Evolutionary conservation across 1,140 invertebrate genomes (phyloP), one percentile per base, ranked within the genome.

Genomic region (Oreohelix idahoensis): DNA sequence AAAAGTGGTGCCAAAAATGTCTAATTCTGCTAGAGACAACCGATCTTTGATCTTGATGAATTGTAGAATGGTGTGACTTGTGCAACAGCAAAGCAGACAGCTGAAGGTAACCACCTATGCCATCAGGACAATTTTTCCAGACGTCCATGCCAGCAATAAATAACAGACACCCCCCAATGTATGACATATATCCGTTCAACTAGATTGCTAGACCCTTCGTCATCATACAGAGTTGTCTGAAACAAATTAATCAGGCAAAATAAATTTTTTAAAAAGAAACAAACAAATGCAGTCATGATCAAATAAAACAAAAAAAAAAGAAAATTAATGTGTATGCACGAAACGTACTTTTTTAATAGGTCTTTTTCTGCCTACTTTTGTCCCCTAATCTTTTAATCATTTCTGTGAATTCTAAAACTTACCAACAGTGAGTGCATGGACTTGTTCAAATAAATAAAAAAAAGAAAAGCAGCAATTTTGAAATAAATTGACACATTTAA

Each of bases 151-250:
- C 75, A 39, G 36, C 38, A n/a, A 32, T n/a, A 36, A 63, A 17
- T 36, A 36, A 78, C 35, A 36, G n/a, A 78, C 0, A 11, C 32
- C 17, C n/a, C n/a, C 49, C 35, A 63, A 63, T 63, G 76, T 78
- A 63, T 63, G 23, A 35, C 29, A 36, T 51, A 29, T 75, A 20
- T 77, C 75, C 13, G 26, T 39, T 0, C 20, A 0, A n/a, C 63
- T 32, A n/a, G 15, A 35, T 10, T 66, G 38, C 63, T 38, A n/a
- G 10, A 15, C 15, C 26, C 36, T 53, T 39, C 23, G 42, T 78
- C 66, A 81, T 86, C 85, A 86, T 77, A 86, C 85, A 38, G 69
- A 76, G 73, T 86, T 83, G 83, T 86, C 85, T 86, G 83, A 5
- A 83, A 84, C 42, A 81, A 81, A 83, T 71, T 42, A n/a, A n/a